Percentiles rank a stretch among this genome's conserved stretches.
phyloP scores from a whole-genome alignment of 2,888 invertebrate genomes.

The Drosophila imparisetae region DNA sequence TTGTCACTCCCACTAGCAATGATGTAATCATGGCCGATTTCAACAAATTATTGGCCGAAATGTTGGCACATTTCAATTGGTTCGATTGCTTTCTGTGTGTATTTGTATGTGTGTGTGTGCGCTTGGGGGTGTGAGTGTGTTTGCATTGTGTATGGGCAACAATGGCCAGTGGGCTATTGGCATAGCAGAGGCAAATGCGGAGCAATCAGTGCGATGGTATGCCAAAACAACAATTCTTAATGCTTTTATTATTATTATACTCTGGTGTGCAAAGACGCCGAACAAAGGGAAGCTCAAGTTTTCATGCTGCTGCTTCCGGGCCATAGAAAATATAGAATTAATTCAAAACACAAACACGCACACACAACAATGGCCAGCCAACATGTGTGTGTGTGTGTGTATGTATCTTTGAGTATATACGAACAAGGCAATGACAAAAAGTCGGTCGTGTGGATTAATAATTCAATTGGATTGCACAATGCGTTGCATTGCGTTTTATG shows the following conservation, averaged over 20 bases:
- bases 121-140: not conserved
- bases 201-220: constrained; percentile 48
- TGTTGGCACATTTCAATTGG: constrained; percentile 59
- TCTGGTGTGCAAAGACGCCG: constrained; percentile 59
- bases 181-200: constrained; percentile 33
- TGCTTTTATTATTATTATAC: constrained; percentile 63
- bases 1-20: constrained; percentile 22
- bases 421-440: constrained; percentile 39
- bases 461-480: constrained; percentile 73
- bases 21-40: constrained; percentile 56
- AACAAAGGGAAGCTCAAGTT: constrained; percentile 56
- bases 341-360: constrained; percentile 37
- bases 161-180: constrained; percentile 37
- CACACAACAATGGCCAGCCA: constrained; percentile 30
- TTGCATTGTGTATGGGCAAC: constrained; percentile 18
- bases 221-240: constrained; percentile 59
- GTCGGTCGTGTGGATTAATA: constrained; percentile 67
- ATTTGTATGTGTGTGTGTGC: not conserved
- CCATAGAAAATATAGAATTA: constrained; percentile 56
- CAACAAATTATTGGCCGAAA: constrained; percentile 65
- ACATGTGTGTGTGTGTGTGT: constrained; percentile 15
- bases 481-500: constrained; percentile 57
- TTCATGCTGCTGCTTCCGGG: constrained; percentile 50
- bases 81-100: not conserved
- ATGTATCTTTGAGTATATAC: constrained; percentile 12